Evolutionary conservation across 2,797 vertebrate genomes (phyloP), one percentile per base, ranked within the genome.

Genomic region (Schizopygopsis malacanthus): DNA sequence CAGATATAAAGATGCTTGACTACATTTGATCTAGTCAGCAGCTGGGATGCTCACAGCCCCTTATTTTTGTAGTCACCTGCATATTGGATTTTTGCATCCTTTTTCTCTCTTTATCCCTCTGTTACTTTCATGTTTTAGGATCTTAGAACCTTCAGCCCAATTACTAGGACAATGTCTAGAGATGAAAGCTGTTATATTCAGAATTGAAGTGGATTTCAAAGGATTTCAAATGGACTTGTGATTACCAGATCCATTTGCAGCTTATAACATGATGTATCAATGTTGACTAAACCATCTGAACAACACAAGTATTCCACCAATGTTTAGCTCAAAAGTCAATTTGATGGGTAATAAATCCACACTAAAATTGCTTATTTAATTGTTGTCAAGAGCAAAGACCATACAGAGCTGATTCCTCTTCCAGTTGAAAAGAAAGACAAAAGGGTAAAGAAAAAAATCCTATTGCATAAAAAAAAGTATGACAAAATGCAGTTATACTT

Each of bases 1-100:
- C 76, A 93, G 83, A 86, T 93, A 88, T 83, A 93, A 81, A 91
- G 82, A 65, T 85, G 89, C 88, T 90, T 92, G 87, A 76, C 83
- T 16, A 93, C 82, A 82, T 90, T 88, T 81, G 90, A 90, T 85
- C 85, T 89, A 82, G 86, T 86, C 54, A 93, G 89, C 72, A 93
- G 25, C 88, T 91, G 93, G 18, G 91, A 87, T 72, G 89, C 82
- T 25, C 88, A 85, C 87, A 93, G 85, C 67, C 90, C 90, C 79
- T 93, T 89, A 25, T 90, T 85, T 86, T 67, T 79, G 87, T 76
- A 63, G 87, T 91, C 72, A 84, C 86, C 92, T 93, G 85, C 22
- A 11, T 69, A 89, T 89, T 79, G 43, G 69, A 43, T 84, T 78
- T 76, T 41, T 20, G 79, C 39, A n/a, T 37, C 50, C 33, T 63